Evolutionary conservation across 37 sponge, comb jelly and placozoan species (phyloP).

Genomic region (Diacarnus erythraeanus): DNA sequence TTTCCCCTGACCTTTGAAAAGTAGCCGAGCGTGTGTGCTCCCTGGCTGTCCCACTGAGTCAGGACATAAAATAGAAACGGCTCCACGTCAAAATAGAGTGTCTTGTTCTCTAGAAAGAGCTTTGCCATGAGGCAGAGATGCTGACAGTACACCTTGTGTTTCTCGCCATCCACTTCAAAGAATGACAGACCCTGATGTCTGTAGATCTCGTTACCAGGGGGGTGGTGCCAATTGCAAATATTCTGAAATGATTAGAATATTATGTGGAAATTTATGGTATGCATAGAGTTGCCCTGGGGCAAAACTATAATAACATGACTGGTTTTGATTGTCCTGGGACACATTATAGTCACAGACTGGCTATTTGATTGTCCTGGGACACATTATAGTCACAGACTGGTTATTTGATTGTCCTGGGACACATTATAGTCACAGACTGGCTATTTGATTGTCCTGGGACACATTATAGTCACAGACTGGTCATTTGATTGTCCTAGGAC

Average conservation of each 20-base stretch:
- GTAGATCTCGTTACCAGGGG: conserved; percentile 97
- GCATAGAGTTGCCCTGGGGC: too few relatives aligned
- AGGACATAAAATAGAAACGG: conserved; percentile 96
- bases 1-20: conserved; percentile 87
- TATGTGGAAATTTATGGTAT: too few relatives aligned
- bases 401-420: too few relatives aligned
- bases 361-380: too few relatives aligned
- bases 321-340: too few relatives aligned
- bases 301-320: too few relatives aligned
- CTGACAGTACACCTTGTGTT: conserved; percentile 94
- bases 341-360: too few relatives aligned
- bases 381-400: too few relatives aligned
- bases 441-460: too few relatives aligned
- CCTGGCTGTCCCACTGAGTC: conserved; percentile 62
- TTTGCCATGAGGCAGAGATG: conserved; percentile 96
- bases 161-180: conserved; percentile 96
- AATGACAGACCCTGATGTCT: conserved; percentile 77
- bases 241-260: conserved; percentile 20
- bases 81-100: conserved; percentile 93
- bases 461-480: too few relatives aligned
- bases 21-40: conserved; percentile 91
- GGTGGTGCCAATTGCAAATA: conserved; percentile 72
- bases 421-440: too few relatives aligned
- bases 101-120: conserved; percentile 97
- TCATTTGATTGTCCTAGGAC: too few relatives aligned